These are phyloP conservation scores for Chiroxiphia lanceolata DNA, from an alignment of 2,797 vertebrate species.

Conservation along the genomic window DNA sequence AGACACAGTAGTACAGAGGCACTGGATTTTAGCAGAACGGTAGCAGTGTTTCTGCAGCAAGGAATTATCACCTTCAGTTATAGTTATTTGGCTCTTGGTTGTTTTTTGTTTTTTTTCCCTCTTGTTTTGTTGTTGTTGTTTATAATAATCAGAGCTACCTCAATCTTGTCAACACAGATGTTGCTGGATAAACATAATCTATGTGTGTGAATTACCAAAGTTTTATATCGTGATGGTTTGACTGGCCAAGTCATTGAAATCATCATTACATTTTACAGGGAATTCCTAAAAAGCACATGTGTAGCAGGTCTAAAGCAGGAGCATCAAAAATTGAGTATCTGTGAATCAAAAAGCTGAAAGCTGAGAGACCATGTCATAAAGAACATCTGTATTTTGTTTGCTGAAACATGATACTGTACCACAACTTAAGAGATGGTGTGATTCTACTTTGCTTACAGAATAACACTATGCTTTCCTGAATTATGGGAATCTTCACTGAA, in stretches of 20 bases:
- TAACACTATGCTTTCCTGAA: background rate
- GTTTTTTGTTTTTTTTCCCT: too few species aligned
- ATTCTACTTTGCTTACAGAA: background rate
- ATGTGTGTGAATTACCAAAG: background rate
- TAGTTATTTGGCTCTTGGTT: background rate
- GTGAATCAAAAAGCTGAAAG: background rate
- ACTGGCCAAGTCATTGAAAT: background rate
- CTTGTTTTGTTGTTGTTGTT: background rate
- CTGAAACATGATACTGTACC: background rate
- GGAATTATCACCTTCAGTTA: background rate
- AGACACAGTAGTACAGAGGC: rapidly evolving
- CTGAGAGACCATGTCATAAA: rapidly evolving
- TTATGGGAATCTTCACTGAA: background rate
- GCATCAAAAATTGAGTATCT: background rate
- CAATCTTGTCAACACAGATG: background rate
- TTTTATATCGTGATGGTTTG: background rate
- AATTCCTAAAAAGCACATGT: background rate
- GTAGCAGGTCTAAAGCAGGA: background rate
- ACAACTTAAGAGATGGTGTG: background rate
- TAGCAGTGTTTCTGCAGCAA: background rate
- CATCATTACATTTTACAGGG: background rate
- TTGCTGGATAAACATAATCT: background rate
- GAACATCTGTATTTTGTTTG: background rate
- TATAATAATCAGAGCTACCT: background rate
- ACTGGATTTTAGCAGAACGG: background rate